These are phyloP conservation scores for Perizoma flavofasciatum DNA, from an alignment of 2,888 invertebrate species.

Conservation along the genomic window DNA sequence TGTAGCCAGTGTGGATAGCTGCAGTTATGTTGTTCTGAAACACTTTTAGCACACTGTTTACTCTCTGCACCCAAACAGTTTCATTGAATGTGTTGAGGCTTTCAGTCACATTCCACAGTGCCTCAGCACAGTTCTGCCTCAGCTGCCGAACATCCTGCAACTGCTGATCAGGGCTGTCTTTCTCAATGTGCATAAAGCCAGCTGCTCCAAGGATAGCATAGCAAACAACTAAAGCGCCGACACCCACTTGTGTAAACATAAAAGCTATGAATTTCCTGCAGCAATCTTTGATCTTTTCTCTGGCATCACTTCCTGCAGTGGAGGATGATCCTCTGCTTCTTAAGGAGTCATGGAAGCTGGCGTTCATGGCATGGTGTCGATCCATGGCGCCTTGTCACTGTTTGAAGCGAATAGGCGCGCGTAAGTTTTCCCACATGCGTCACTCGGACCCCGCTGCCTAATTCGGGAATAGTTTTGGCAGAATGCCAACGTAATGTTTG, in stretches of 20 bases:
- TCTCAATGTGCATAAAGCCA: slow-evolving; percentile 91
- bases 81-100: slow-evolving; percentile 88
- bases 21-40: slow-evolving; percentile 88
- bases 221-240: slow-evolving; percentile 93
- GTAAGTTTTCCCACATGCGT: slow-evolving; percentile 46
- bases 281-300: slow-evolving; percentile 92
- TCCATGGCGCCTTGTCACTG: slow-evolving; percentile 56
- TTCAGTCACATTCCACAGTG: slow-evolving; percentile 88
- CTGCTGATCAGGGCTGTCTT: slow-evolving; percentile 81
- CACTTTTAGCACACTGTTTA: slow-evolving; percentile 84
- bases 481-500: slow-evolving; percentile 53
- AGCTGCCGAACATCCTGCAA: slow-evolving; percentile 76
- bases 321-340: slow-evolving; percentile 87
- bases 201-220: slow-evolving; percentile 94
- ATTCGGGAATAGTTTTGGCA: slow-evolving; percentile 69
- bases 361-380: slow-evolving; percentile 61
- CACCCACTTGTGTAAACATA: slow-evolving; percentile 96
- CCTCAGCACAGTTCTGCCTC: slow-evolving; percentile 83
- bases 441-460: slow-evolving; percentile 52
- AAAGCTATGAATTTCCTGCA: slow-evolving; percentile 93
- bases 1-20: slow-evolving; percentile 88
- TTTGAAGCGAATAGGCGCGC: slow-evolving; percentile 39
- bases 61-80: slow-evolving; percentile 84
- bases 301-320: slow-evolving; percentile 86
- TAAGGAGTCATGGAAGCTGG: slow-evolving; percentile 84